Evolutionary conservation across 2,888 invertebrate species (phyloP).

Genomic region (Acanthosepion lycidas): DNA sequence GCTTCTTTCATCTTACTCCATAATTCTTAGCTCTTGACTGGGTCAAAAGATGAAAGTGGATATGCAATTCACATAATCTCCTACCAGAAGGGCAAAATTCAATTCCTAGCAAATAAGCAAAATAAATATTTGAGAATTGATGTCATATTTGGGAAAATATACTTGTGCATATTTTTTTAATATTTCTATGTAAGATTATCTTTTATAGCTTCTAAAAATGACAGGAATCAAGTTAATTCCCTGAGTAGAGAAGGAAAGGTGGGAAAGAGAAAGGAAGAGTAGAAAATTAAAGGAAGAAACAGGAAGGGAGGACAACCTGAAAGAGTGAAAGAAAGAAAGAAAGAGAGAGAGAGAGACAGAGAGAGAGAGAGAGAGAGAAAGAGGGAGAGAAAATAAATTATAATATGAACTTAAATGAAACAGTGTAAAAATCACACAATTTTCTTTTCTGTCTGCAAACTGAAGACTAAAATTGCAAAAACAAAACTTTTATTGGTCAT

Average conservation of each 20-base stretch:
- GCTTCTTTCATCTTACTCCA: neutral
- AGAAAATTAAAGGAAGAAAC: neutral
- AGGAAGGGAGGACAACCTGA: neutral
- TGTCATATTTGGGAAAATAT: neutral
- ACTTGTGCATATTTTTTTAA: neutral
- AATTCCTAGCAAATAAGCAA: neutral
- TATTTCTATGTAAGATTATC: neutral
- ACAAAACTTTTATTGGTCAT: neutral
- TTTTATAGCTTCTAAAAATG: neutral
- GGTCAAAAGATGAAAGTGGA: neutral
- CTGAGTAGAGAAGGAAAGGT: neutral
- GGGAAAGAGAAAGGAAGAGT: neutral
- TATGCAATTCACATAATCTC: neutral
- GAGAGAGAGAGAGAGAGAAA: too few relatives aligned
- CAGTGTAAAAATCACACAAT: too few relatives aligned
- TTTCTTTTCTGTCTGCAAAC: neutral
- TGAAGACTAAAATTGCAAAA: neutral
- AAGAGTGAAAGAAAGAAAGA: neutral
- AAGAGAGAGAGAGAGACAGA: neutral
- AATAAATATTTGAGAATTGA: neutral
- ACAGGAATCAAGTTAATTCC: slow-evolving; percentile 14
- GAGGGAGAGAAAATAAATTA: too few relatives aligned
- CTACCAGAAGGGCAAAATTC: neutral
- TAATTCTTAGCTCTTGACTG: neutral
- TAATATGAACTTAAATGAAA: too few relatives aligned